phyloP scores from a whole-genome alignment of 1,140 invertebrate species.

The Calliopsis andreniformis region DNA sequence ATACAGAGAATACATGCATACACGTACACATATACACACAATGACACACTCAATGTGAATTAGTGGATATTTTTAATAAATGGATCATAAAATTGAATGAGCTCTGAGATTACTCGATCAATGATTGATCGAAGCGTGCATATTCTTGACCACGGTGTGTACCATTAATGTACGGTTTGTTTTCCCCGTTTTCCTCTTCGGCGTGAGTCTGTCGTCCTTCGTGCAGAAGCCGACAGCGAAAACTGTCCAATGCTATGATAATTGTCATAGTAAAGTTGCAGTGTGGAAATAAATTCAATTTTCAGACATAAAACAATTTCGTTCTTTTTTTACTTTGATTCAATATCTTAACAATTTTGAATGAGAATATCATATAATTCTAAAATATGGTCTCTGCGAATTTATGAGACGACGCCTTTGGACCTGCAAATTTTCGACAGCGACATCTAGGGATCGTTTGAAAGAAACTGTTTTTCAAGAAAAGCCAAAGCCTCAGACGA shows the following conservation, averaged over 20 bases:
- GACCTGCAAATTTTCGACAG: too few relatives aligned
- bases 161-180: background rate
- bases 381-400: too few relatives aligned
- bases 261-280: conserved; percentile 12
- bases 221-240: background rate
- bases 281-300: conserved; percentile 31
- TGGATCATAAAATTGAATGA: conserved; percentile 70
- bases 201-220: background rate
- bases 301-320: too few relatives aligned
- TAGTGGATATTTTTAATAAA: conserved; percentile 82
- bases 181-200: conserved; percentile 3
- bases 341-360: too few relatives aligned
- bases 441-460: too few relatives aligned
- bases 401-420: too few relatives aligned
- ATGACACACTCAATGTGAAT: conserved; percentile 70
- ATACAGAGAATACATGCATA: conserved; percentile 34
- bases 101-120: background rate
- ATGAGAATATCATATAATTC: too few relatives aligned
- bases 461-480: too few relatives aligned
- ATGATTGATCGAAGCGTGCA: background rate
- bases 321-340: too few relatives aligned
- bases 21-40: conserved; percentile 5
- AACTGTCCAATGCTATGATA: background rate
- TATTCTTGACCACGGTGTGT: background rate
- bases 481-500: too few relatives aligned